Percentiles rank a stretch among this genome's conserved stretches.
These are phyloP conservation scores for Hypotaenidia philippensis DNA, from an alignment of 2,797 vertebrate species.

Conservation along the genomic window DNA sequence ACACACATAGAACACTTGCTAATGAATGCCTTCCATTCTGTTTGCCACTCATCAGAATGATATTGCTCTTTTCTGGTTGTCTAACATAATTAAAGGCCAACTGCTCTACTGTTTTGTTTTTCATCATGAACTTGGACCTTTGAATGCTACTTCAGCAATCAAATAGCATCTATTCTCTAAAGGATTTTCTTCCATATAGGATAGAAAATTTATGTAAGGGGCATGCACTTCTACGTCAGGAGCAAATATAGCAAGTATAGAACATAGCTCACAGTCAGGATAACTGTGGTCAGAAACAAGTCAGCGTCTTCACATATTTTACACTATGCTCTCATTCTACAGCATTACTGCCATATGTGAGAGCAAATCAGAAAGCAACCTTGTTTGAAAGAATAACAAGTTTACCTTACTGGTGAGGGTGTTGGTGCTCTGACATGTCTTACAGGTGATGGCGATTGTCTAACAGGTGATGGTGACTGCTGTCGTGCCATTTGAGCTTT, in stretches of 20 bases:
- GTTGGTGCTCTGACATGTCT: slow-evolving; percentile 93
- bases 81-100: not conserved
- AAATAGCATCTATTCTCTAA: not conserved
- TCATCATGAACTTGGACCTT: not conserved
- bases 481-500: slow-evolving; percentile 89
- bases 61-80: not conserved
- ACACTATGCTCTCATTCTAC: not conserved
- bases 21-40: rapidly evolving
- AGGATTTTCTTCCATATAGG: not conserved
- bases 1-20: rapidly evolving
- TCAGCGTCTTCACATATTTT: not conserved
- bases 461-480: slow-evolving; percentile 94
- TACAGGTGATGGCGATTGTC: slow-evolving; percentile 95
- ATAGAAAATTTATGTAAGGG: not conserved
- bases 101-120: not conserved
- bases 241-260: not conserved
- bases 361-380: not conserved
- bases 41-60: not conserved
- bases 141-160: not conserved
- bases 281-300: not conserved
- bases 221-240: not conserved
- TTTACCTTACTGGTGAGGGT: slow-evolving; percentile 90
- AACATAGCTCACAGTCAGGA: not conserved
- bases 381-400: not conserved
- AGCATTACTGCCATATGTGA: not conserved